Conservation (phyloP, 37 sponge, comb jelly and placozoan species). For the Geodia barretti region DNA sequence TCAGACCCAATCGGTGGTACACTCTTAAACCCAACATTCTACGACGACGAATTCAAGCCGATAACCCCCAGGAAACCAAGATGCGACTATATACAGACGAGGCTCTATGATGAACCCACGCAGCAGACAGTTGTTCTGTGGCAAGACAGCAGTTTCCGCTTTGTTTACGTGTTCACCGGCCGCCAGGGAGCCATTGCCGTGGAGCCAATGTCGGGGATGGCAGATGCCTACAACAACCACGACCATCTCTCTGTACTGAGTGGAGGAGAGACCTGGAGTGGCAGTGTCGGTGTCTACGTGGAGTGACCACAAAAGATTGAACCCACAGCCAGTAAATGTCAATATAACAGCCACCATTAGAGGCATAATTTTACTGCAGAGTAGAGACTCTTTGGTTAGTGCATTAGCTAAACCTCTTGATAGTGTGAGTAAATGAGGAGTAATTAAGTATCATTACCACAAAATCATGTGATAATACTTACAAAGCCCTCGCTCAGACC, state of each 20-base stretch:
- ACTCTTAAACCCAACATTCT: constrained; percentile 38
- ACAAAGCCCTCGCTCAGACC: too few species aligned
- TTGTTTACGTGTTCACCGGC: constrained; percentile 76
- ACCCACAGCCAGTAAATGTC: too few species aligned
- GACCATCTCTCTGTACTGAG: constrained; percentile 57
- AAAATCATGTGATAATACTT: too few species aligned
- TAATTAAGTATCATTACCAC: too few species aligned
- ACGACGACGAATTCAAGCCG: constrained; percentile 72
- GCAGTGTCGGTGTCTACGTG: constrained; percentile 67
- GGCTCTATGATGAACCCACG: constrained; percentile 46
- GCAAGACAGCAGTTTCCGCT: constrained; percentile 52
- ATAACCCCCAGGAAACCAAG: background rate
- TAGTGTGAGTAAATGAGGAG: too few species aligned
- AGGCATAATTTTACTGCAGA: too few species aligned
- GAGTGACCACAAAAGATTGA: too few species aligned
- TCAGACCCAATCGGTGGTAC: constrained; percentile 61
- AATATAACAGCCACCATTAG: too few species aligned
- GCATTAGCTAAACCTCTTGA: too few species aligned
- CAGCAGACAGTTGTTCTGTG: constrained; percentile 56
- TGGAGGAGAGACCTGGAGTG: constrained; percentile 68
- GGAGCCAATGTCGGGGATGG: constrained; percentile 81
- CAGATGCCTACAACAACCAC: constrained; percentile 77
- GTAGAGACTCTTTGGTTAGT: too few species aligned
- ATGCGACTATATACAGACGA: constrained; percentile 5
- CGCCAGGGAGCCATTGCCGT: constrained; percentile 62